These are phyloP conservation scores for Lamellibrachia columna DNA, from an alignment of 2,888 invertebrate species.

Conservation along the genomic window DNA sequence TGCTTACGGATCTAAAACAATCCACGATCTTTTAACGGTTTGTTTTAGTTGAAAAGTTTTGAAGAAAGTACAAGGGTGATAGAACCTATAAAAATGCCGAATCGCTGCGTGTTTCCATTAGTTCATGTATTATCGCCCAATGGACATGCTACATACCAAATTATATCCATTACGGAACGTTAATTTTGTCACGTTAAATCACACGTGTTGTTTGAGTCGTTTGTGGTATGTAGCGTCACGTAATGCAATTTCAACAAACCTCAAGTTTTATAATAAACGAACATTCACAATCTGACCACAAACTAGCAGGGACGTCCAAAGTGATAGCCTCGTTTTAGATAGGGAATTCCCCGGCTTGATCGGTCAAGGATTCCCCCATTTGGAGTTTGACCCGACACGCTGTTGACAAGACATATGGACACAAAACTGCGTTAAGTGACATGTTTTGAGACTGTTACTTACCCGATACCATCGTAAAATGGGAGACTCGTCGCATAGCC, in stretches of 20 bases:
- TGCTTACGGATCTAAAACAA: no score
- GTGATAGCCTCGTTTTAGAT: constrained; percentile 10
- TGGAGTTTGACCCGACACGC: background rate
- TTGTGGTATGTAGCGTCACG: background rate
- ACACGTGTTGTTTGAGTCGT: background rate
- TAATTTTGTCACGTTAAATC: background rate
- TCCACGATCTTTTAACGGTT: background rate
- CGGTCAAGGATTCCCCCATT: background rate
- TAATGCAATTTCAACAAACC: background rate
- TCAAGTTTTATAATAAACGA: background rate
- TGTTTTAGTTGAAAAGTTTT: background rate
- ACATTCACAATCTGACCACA: background rate
- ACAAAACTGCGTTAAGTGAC: background rate
- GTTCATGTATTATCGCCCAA: background rate
- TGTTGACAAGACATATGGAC: background rate
- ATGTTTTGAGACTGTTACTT: background rate
- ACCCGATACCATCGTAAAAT: background rate
- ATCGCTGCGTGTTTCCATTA: background rate
- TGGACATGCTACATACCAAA: background rate
- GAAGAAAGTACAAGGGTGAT: background rate
- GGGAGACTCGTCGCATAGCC: constrained; percentile 31
- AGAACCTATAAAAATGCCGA: no score
- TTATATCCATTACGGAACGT: background rate
- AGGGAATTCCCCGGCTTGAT: background rate
- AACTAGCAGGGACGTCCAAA: background rate